Conservation (phyloP, 2,113 vertebrate genomes). For the Sphyrna mokarran region DNA sequence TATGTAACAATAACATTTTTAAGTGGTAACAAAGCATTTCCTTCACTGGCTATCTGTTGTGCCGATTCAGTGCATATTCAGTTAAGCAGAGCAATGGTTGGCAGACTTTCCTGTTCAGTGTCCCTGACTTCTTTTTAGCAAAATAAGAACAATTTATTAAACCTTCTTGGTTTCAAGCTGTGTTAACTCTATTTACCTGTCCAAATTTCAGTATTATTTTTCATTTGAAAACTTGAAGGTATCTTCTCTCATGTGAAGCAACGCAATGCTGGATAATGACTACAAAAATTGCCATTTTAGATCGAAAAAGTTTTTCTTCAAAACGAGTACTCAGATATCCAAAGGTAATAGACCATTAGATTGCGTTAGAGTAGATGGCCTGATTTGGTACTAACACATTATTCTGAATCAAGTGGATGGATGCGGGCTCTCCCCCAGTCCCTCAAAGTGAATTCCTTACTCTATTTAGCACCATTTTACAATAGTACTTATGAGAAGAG, state of each 20-base stretch:
- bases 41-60: not conserved
- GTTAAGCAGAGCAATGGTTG: not conserved
- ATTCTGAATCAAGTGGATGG: not conserved
- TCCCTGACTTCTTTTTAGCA: not conserved
- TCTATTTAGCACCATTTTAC: not conserved
- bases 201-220: not conserved
- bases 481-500: not conserved
- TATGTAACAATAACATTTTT: not conserved
- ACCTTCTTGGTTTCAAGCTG: not conserved
- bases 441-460: not conserved
- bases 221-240: not conserved
- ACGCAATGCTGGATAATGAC: not conserved
- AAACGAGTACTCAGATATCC: not conserved
- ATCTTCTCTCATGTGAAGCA: not conserved
- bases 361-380: not conserved
- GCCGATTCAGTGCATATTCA: not conserved
- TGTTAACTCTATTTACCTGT: not conserved
- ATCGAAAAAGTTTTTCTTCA: not conserved
- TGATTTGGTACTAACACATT: not conserved
- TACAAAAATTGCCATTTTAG: not conserved
- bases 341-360: not conserved
- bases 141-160: not conserved
- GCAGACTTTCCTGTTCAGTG: not conserved
- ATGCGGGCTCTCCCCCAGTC: not conserved
- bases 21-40: not conserved